Evolutionary conservation across 2,113 vertebrate species (phyloP).

Genomic region (Siniperca knerii): DNA sequence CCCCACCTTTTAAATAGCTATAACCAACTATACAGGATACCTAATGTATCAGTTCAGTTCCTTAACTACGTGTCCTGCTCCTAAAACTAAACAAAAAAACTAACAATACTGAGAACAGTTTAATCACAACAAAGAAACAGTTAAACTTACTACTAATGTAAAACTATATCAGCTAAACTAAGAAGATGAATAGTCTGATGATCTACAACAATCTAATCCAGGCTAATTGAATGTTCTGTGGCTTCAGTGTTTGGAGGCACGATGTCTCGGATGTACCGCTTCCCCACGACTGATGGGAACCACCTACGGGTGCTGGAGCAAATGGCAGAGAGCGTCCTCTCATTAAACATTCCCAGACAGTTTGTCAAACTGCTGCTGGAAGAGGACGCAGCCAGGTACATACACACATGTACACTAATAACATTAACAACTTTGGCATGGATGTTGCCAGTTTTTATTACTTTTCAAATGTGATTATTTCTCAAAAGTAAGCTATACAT

Average conservation of each 20-base stretch:
- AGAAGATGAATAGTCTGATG: neutral
- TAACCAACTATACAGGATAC: neutral
- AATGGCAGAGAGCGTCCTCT: constrained; percentile 96
- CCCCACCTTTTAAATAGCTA: too few species aligned
- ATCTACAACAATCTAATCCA: neutral
- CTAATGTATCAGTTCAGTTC: too few species aligned
- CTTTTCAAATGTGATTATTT: too few species aligned
- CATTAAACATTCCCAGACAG: constrained; percentile 93
- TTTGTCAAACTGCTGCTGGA: constrained; percentile 96
- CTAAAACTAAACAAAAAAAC: too few species aligned
- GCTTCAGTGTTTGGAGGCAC: constrained; percentile 94
- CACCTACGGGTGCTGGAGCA: constrained; percentile 97
- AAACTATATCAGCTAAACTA: neutral
- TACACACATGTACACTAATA: neutral
- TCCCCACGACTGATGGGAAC: constrained; percentile 95
- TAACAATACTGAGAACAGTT: too few species aligned
- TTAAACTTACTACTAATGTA: too few species aligned
- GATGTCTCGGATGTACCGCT: constrained; percentile 97
- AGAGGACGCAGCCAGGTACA: constrained; percentile 93
- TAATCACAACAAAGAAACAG: too few species aligned
- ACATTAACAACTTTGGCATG: neutral
- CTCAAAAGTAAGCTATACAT: too few species aligned
- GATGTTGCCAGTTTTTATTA: too few species aligned
- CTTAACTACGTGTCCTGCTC: too few species aligned
- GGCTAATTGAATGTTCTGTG: constrained; percentile 2